These are phyloP conservation scores for Actinia tenebrosa DNA, from an alignment of 64 coral and sea anemone genomes.

Conservation along the genomic window DNA sequence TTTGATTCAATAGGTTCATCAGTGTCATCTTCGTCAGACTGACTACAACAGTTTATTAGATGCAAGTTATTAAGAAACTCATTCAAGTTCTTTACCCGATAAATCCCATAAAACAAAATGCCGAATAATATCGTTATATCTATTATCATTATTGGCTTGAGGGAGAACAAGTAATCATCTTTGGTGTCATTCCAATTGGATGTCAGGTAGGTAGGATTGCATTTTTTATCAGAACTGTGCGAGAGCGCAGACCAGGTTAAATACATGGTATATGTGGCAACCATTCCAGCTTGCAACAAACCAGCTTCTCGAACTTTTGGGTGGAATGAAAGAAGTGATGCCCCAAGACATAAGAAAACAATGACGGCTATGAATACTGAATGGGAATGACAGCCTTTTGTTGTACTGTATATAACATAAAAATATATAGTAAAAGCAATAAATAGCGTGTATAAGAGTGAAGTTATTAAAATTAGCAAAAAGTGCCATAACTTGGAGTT, in stretches of 20 bases:
- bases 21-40: conserved; percentile 34
- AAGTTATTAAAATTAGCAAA: conserved; percentile 41
- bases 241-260: conserved; percentile 61
- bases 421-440: conserved; percentile 70
- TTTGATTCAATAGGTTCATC: conserved; percentile 18
- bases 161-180: conserved; percentile 52
- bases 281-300: conserved; percentile 70
- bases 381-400: conserved; percentile 50
- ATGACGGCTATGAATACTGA: conserved; percentile 55
- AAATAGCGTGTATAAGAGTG: conserved; percentile 60
- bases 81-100: conserved; percentile 42
- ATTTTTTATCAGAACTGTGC: conserved; percentile 71
- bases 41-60: conserved; percentile 45
- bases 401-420: conserved; percentile 58
- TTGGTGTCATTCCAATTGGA: not conserved
- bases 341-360: conserved; percentile 46
- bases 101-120: conserved; percentile 54
- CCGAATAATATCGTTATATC: conserved; percentile 61
- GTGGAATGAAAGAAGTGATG: conserved; percentile 66
- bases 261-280: conserved; percentile 69
- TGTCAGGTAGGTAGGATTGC: conserved; percentile 53
- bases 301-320: conserved; percentile 70
- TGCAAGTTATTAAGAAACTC: conserved; percentile 37
- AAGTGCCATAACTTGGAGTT: conserved; percentile 57
- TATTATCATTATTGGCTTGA: conserved; percentile 78